Evolutionary conservation across 2,888 invertebrate species (phyloP), one percentile per base, ranked within the genome.

Genomic region (Pristionchus japonicus): DNA sequence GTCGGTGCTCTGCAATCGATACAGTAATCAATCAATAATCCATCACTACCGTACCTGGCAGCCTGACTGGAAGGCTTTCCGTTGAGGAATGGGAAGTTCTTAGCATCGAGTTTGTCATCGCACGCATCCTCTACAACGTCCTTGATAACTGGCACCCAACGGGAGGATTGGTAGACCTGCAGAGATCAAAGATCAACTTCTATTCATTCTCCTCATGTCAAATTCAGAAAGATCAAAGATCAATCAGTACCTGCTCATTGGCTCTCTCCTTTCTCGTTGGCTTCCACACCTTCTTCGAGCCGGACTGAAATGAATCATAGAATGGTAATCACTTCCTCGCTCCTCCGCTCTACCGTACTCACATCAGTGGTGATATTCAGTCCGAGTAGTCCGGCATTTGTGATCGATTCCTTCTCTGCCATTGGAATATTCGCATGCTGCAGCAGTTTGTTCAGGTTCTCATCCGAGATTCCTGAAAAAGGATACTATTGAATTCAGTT

Each of bases 81-180:
- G 88, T 97, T 97, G 92, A 99, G 96, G 95, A 97, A 99, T 70
- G 99, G 98, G 95, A 97, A 99, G 95, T 98, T 98, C 95, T 97
- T 97, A 90, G 96, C 96, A 95, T 99, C 99, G 91, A 99, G 95
- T 95, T 98, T 98, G 93, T 99, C 99, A 89, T 99, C 99, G 94
- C 99, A 97, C 52, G 97, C 97, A 95, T 99, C 99, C 95, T 99
- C 99, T 96, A 99, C 97, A 84, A 99, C 96, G 94, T 99, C 99
- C 95, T 99, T 99, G 87, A 98, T 96, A 57, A 98, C 96, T 0
- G 99, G 99, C 3, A 98, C 98, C 99, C 99, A 99, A 15, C 94
- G 90, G 4, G 93, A 93, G 1, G 93, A 92, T 87, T 93, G 94
- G 61, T 94, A 94, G 27, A 94, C 92, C 88, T 52, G 43, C 47